Base-by-base conservation (phyloP, 2,797 vertebrate species). In the Pteropus rufus region DNA sequence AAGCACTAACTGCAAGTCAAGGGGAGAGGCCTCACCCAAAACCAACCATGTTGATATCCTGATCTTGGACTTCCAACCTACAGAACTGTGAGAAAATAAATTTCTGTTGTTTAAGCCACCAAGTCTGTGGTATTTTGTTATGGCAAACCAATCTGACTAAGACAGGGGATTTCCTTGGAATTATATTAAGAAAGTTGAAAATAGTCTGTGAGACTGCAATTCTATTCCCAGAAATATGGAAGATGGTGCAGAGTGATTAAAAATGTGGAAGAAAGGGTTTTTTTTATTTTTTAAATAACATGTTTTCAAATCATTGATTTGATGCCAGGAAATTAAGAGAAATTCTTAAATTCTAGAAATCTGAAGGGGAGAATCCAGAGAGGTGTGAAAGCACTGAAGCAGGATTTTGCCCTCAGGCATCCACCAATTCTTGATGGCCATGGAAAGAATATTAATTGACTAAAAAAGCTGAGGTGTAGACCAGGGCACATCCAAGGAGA, bases 241-340 rank as follows among this genome's bases (percentile, higher is more conserved):
- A 70, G 44, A 75, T 39, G 26, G 34, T 52, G 58, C 5, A 80
- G 2, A 16, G 10, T 34, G 41, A 70, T 31, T 81, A 87, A 62
- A 94, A 95, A 26, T 67, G 41, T 83, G 52, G 19, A 31, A 80
- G 7, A 36, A 41, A 85, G 46, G 60, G 10, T 11, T 16, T 1
- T 16, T 1, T 75, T 15, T 7, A 39, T 80, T 39, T 79, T 52
- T 11, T 73, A 41, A 49, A 23, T 23, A 91, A 67, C 46, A 36
- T 64, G 2, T 62, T 80, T 95, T 65, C 3, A 69, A 81, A 79
- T 65, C 26, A 93, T 76, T 92, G 73, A 81, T 26, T 60, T 91
- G 18, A 84, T 94, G 23, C 85, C 77, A 95, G 39, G 34, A 94
- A 84, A 60, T 90, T 91, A 69, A 75, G 19, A 79, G 70, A 91